Evolutionary conservation across 1,140 invertebrate species (phyloP).

Genomic region (Drosophila kurseongensis): DNA sequence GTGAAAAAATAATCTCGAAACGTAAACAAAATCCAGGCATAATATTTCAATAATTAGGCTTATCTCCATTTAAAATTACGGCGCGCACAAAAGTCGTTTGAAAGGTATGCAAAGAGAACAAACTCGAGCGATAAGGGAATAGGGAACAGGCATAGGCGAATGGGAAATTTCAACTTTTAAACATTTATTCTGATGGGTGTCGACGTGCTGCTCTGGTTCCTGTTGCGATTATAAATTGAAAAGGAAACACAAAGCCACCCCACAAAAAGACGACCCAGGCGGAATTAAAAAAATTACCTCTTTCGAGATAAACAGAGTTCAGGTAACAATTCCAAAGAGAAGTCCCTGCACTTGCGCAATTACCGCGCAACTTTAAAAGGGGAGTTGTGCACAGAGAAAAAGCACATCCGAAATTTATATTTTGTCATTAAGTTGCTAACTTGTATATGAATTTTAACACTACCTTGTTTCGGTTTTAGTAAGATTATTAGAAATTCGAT

Average conservation of each 20-base stretch:
- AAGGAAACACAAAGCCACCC: slow-evolving; percentile 47
- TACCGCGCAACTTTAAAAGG: slow-evolving; percentile 73
- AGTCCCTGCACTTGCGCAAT: slow-evolving; percentile 79
- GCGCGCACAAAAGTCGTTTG: slow-evolving; percentile 63
- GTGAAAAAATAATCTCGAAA: slow-evolving; percentile 35
- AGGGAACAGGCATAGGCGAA: slow-evolving; percentile 23
- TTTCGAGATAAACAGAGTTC: slow-evolving; percentile 24
- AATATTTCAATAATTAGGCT: slow-evolving; percentile 41
- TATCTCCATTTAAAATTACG: slow-evolving; percentile 42
- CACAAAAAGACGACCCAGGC: slow-evolving; percentile 23
- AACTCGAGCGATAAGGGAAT: slow-evolving; percentile 52
- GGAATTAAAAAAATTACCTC: slow-evolving; percentile 23
- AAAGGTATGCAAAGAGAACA: slow-evolving; percentile 59
- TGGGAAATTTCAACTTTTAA: slow-evolving; percentile 36
- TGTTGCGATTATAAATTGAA: slow-evolving; percentile 52
- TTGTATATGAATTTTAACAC: no score
- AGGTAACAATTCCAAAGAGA: slow-evolving; percentile 31
- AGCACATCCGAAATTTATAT: no score
- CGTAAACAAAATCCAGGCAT: slow-evolving; percentile 37
- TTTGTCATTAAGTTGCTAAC: no score
- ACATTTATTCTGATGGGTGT: slow-evolving; percentile 30
- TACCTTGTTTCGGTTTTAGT: no score
- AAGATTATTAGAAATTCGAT: no score
- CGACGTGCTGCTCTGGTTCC: slow-evolving; percentile 55
- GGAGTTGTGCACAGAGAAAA: slow-evolving; percentile 45